phyloP scores from a whole-genome alignment of 2,113 vertebrate genomes.

The Corapipo altera region DNA sequence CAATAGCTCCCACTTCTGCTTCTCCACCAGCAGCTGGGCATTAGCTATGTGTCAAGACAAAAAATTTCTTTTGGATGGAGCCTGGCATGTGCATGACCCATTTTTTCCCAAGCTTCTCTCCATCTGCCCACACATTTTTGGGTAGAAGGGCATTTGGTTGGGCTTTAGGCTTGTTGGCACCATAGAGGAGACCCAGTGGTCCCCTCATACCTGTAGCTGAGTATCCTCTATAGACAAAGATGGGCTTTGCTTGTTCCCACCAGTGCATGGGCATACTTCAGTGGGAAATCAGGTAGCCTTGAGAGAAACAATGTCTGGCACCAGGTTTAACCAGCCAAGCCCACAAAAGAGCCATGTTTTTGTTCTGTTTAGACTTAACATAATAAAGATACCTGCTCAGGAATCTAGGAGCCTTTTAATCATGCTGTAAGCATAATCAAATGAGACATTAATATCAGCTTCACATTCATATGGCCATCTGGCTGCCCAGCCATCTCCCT shows the following conservation, averaged over 20 bases:
- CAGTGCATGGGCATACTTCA: background rate
- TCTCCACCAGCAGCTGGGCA: background rate
- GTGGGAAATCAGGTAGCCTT: background rate
- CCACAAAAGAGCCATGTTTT: background rate
- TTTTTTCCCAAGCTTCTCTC: background rate
- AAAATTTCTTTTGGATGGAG: background rate
- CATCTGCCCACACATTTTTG: background rate
- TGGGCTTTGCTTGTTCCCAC: background rate
- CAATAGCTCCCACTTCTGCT: background rate
- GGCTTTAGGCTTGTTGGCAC: background rate
- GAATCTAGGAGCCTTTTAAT: background rate
- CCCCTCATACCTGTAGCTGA: background rate
- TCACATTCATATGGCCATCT: background rate
- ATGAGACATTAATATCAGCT: slow-evolving; percentile 1
- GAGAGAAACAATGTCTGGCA: background rate
- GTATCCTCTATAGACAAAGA: background rate
- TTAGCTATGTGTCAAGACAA: background rate
- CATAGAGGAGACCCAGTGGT: background rate
- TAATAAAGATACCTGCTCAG: background rate
- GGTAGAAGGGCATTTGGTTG: background rate
- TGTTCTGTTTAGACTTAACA: background rate
- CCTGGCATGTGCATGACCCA: background rate
- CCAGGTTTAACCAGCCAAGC: background rate
- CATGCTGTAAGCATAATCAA: background rate
- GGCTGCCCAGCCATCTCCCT: background rate